Evolutionary conservation across 1,140 invertebrate genomes (phyloP), one percentile per base, ranked within the genome.

Genomic region (Sycophaga agraensis): DNA sequence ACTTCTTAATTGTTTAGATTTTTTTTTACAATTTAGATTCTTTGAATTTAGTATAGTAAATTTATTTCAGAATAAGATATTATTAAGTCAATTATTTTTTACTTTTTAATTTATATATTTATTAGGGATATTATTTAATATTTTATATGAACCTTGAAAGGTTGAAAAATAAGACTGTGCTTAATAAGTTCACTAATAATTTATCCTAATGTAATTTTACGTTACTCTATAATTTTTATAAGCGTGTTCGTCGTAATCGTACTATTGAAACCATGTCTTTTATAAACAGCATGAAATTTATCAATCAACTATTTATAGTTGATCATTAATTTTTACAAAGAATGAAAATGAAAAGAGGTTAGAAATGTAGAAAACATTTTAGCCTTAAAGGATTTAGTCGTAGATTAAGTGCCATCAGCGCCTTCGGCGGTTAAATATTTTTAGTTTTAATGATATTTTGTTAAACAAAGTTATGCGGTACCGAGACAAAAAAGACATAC

Each of bases 401-500:
- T 42, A 19, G 21, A 8, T 19, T 42, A 5, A 9, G 11, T 19
- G 6, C 9, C 16, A 4, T 6, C 7, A 42, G 39, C 17, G 16
- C 4, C 7, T 8, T 5, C 4, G 21, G 24, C 4, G 21, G 42
- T 7, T 45, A 2, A 11, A 45, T 45, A n/a, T n/a, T n/a, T n/a
- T 45, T 21, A 49, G 16, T 16, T 17, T 0, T 31, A 49, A 49
- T 19, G 26, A 49, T 31, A 49, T 6, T 16, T 28, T 48, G 5
- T 16, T 26, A 26, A n/a, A 48, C 21, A 21, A 8, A 3, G n/a
- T 6, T 6, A 37, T n/a, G 14, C 21, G 12, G 21, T 39, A 49
- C 46, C 56, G 42, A 50, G 21, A 24, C 31, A 59, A 31, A 40
- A 49, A 59, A 9, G n/a, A n/a, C n/a, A n/a, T n/a, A n/a, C n/a